Conservation (phyloP, 2,797 vertebrate species). For the Gouania willdenowi region DNA sequence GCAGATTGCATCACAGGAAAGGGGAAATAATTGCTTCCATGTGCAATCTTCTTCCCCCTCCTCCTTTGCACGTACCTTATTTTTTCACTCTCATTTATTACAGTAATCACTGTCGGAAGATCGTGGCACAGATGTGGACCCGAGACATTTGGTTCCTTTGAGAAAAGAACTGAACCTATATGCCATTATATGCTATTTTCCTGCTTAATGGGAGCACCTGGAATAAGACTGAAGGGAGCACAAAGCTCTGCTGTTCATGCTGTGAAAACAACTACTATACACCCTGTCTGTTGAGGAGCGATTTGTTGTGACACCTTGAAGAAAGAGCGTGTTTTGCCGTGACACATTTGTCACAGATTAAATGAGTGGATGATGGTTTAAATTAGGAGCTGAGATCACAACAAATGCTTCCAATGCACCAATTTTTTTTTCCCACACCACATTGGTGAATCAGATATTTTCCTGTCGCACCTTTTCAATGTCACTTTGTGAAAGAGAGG, state of each 20-base stretch:
- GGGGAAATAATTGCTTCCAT: constrained; percentile 40
- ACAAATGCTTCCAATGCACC: background rate
- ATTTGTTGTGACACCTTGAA: constrained; percentile 18
- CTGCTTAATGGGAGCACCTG: constrained; percentile 56
- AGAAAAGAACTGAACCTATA: no score
- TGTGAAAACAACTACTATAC: constrained; percentile 31
- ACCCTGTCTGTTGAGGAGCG: background rate
- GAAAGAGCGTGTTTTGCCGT: no score
- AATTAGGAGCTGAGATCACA: background rate
- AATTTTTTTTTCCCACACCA: no score
- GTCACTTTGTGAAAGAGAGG: no score
- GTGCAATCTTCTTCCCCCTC: constrained; percentile 9
- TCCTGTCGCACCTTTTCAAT: no score
- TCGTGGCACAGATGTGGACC: no score
- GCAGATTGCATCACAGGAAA: constrained; percentile 20
- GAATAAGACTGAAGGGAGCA: constrained; percentile 40
- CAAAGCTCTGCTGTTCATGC: constrained; percentile 40
- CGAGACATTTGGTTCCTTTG: no score
- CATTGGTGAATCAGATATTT: no score
- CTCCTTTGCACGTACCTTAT: background rate
- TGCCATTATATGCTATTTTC: no score
- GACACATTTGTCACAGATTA: background rate
- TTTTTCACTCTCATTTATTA: background rate
- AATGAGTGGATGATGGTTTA: background rate
- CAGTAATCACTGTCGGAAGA: no score